phyloP scores from a whole-genome alignment of 1,140 invertebrate genomes.

The Phenacoccus solenopsis region DNA sequence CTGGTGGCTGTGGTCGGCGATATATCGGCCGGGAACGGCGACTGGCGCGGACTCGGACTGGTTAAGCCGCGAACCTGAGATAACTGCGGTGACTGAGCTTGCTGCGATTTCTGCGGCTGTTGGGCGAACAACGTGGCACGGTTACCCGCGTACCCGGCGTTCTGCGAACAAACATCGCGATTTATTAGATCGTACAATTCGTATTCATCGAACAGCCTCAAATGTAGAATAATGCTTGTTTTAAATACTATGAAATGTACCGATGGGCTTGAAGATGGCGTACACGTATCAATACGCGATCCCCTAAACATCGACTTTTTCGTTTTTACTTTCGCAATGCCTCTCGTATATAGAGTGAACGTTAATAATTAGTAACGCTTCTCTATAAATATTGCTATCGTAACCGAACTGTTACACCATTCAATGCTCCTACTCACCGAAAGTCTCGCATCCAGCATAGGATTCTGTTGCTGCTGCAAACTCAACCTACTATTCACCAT shows the following conservation, averaged over 20 bases:
- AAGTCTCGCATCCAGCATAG: conserved; percentile 64
- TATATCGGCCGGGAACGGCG: conserved; percentile 38
- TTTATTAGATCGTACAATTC: neutral
- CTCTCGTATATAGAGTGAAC: neutral
- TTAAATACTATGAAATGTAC: too few species aligned
- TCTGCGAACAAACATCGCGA: neutral
- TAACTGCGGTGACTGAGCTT: conserved; percentile 20
- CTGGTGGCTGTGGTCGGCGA: conserved; percentile 26
- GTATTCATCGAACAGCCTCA: neutral
- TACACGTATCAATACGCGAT: neutral
- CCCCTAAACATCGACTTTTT: neutral
- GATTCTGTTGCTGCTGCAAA: conserved; percentile 54
- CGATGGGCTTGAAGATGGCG: neutral
- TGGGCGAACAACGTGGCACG: conserved; percentile 19
- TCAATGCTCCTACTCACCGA: conserved; percentile 38
- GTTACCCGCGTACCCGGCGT: conserved; percentile 19
- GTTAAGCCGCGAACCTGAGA: conserved; percentile 28
- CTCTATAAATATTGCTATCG: neutral
- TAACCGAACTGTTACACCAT: neutral
- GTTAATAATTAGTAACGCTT: neutral
- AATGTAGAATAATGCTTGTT: too few species aligned
- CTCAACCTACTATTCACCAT: conserved; percentile 29
- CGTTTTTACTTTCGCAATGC: neutral
- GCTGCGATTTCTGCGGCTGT: conserved; percentile 29
- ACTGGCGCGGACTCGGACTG: conserved; percentile 36